A percentile compares a stretch with the other conserved stretches of the same genome.
Conservation (phyloP, 2,113 vertebrate genomes). For the Erythrolamprus reginae region DNA sequence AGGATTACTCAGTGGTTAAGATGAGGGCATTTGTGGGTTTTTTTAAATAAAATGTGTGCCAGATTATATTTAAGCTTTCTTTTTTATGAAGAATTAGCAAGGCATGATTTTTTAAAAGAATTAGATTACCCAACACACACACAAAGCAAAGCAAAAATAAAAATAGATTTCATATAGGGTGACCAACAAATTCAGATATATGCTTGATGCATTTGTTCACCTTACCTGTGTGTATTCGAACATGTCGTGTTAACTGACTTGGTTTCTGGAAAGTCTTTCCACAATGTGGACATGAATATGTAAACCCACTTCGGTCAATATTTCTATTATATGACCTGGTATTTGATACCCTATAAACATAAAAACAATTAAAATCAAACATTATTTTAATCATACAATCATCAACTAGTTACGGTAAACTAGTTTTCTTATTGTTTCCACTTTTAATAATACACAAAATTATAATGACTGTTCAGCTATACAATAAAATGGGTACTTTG, state of each 20-base stretch:
- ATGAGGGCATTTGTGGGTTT: background rate
- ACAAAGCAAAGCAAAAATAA: background rate
- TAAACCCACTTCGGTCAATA: constrained; percentile 92
- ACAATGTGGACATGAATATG: constrained; percentile 93
- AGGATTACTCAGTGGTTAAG: background rate
- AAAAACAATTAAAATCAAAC: background rate
- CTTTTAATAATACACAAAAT: background rate
- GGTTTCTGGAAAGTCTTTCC: constrained; percentile 97
- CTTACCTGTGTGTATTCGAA: constrained; percentile 96
- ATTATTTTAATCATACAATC: background rate
- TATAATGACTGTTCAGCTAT: background rate
- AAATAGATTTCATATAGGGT: background rate
- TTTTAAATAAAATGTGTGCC: background rate
- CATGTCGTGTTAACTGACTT: constrained; percentile 90
- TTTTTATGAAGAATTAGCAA: background rate
- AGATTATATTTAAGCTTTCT: background rate
- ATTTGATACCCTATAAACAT: constrained; percentile 71
- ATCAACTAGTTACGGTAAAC: background rate
- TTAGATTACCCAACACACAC: background rate
- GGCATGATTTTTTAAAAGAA: background rate
- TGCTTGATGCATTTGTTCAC: background rate
- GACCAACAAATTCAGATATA: background rate
- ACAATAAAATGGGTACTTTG: background rate
- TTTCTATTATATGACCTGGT: constrained; percentile 95
- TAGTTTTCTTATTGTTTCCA: background rate